Percentiles rank a stretch among this genome's conserved stretches.
Evolutionary conservation across 1,140 invertebrate genomes (phyloP).

Genomic region (Nautilus pompilius): DNA sequence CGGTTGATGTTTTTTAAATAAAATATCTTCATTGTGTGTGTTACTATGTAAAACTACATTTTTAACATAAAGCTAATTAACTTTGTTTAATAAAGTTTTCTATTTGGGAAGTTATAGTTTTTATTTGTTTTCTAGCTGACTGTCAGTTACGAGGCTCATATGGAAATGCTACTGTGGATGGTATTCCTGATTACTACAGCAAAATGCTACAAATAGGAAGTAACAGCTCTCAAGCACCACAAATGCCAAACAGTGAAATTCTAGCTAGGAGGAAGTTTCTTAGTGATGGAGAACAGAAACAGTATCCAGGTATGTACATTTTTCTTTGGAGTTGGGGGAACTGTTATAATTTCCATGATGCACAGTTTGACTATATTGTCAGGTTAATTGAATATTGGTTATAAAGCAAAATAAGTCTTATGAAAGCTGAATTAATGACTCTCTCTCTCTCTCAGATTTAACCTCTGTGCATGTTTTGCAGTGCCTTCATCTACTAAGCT

Average conservation of each 20-base stretch:
- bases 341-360: no score
- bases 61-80: no score
- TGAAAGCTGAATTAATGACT: no score
- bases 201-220: slow-evolving; percentile 28
- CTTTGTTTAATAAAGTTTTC: background rate
- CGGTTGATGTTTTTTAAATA: no score
- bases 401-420: no score
- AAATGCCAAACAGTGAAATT: slow-evolving; percentile 8
- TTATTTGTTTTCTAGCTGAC: slow-evolving; percentile 64
- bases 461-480: no score
- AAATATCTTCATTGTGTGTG: no score
- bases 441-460: no score
- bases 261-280: slow-evolving; percentile 16
- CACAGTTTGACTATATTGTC: no score
- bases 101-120: no score
- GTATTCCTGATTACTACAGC: slow-evolving; percentile 36
- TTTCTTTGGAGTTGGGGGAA: background rate
- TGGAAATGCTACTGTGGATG: slow-evolving; percentile 58
- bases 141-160: slow-evolving; percentile 76
- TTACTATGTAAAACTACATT: no score
- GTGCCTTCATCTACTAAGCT: background rate
- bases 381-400: no score
- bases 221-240: slow-evolving; percentile 20
- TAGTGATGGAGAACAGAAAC: slow-evolving; percentile 10
- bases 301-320: slow-evolving; percentile 1